Conservation (phyloP, 2,888 invertebrate species). For the Palloptera scutellata region DNA sequence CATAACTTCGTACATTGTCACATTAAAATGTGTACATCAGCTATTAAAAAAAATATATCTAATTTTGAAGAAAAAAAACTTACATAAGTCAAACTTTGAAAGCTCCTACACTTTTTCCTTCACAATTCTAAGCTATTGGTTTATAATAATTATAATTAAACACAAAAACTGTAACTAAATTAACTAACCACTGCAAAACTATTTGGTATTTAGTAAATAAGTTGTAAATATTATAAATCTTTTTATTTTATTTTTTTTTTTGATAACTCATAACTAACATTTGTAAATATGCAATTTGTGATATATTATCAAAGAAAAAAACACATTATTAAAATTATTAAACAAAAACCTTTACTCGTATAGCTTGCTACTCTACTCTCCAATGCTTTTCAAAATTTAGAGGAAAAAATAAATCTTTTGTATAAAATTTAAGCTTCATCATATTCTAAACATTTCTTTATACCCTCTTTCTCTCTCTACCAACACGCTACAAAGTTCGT, state of each 20-base stretch:
- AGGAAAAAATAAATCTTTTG: no score
- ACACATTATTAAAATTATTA: neutral
- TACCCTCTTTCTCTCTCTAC: conserved; percentile 25
- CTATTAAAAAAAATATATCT: conserved; percentile 8
- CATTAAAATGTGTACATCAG: neutral
- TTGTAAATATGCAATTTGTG: conserved; percentile 54
- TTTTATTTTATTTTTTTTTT: conserved; percentile 13
- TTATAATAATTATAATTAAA: conserved; percentile 9
- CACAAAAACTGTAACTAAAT: conserved; percentile 54
- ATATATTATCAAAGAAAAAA: conserved; percentile 39
- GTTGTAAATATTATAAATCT: conserved; percentile 52
- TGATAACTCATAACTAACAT: conserved; percentile 41
- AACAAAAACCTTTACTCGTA: conserved; percentile 8
- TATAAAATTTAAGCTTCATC: neutral
- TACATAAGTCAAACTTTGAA: neutral
- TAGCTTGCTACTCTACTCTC: neutral
- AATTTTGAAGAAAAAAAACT: conserved; percentile 12
- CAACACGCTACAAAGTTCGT: no score
- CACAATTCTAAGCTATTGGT: neutral
- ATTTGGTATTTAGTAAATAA: conserved; percentile 57
- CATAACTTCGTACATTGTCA: neutral
- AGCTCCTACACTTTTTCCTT: conserved; percentile 16
- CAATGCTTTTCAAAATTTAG: conserved; percentile 11
- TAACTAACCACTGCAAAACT: conserved; percentile 48
- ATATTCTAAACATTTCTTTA: neutral